Evolutionary conservation across 1,140 invertebrate species (phyloP).

Genomic region (Drosophila kohkoa): DNA sequence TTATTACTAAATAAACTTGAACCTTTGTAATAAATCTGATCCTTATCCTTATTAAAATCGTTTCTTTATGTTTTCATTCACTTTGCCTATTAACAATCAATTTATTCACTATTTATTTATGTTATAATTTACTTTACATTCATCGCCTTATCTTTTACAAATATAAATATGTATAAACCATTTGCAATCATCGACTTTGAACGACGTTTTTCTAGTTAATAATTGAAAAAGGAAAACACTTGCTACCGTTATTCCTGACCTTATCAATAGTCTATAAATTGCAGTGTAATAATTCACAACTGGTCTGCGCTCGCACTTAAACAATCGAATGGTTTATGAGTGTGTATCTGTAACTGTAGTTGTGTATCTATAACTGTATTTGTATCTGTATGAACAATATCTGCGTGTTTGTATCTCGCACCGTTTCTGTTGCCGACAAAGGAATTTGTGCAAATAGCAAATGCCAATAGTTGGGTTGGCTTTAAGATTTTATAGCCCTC

Average conservation of each 20-base stretch:
- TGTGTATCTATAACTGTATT: constrained; percentile 21
- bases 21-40: no score
- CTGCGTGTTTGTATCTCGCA: constrained; percentile 13
- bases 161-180: neutral
- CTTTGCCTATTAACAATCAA: no score
- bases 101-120: no score
- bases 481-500: constrained; percentile 49
- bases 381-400: constrained; percentile 20
- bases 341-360: constrained; percentile 15
- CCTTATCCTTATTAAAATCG: no score
- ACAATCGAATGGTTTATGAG: constrained; percentile 48
- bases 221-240: constrained; percentile 6
- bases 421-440: constrained; percentile 65
- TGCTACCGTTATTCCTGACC: constrained; percentile 37
- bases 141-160: neutral
- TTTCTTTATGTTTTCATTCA: no score
- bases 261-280: constrained; percentile 27
- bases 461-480: constrained; percentile 46
- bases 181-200: constrained; percentile 25
- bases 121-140: neutral
- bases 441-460: constrained; percentile 60
- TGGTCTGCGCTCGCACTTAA: constrained; percentile 1
- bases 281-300: constrained; percentile 66
- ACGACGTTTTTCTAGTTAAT: neutral
- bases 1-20: no score